A percentile compares a stretch with the other conserved stretches of the same genome.
Conservation (phyloP, 2,797 vertebrate genomes). For the Falco columbarius region DNA sequence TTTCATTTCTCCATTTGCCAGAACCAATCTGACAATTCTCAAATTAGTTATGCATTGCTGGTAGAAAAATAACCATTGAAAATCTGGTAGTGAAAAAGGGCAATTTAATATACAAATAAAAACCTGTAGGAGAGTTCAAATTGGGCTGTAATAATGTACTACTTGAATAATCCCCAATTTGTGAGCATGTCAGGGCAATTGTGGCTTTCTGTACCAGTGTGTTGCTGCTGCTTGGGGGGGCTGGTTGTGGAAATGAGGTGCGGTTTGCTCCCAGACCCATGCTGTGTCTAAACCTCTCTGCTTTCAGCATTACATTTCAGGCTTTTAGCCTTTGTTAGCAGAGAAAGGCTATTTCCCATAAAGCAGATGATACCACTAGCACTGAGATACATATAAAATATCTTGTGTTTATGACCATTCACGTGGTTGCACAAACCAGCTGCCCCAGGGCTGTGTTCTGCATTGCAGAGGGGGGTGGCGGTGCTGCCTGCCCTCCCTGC, state of each 20-base stretch:
- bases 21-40: neutral
- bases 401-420: neutral
- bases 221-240: neutral
- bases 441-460: neutral
- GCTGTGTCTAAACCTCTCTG: neutral
- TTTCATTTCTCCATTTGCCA: neutral
- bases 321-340: neutral
- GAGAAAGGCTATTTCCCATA: neutral
- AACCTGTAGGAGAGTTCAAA: neutral
- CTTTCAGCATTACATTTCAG: neutral
- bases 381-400: neutral
- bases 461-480: accelerated
- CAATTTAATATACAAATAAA: neutral
- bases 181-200: accelerated
- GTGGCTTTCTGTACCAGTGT: accelerated
- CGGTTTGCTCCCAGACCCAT: neutral
- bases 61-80: neutral
- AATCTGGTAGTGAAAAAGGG: neutral
- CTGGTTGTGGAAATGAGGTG: neutral
- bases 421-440: neutral
- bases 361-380: neutral
- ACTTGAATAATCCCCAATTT: neutral
- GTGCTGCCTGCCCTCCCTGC: neutral
- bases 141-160: neutral
- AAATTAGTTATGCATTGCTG: neutral